These are phyloP conservation scores for Myrmophylax atrothorax DNA, from an alignment of 2,113 vertebrate genomes.

Conservation along the genomic window DNA sequence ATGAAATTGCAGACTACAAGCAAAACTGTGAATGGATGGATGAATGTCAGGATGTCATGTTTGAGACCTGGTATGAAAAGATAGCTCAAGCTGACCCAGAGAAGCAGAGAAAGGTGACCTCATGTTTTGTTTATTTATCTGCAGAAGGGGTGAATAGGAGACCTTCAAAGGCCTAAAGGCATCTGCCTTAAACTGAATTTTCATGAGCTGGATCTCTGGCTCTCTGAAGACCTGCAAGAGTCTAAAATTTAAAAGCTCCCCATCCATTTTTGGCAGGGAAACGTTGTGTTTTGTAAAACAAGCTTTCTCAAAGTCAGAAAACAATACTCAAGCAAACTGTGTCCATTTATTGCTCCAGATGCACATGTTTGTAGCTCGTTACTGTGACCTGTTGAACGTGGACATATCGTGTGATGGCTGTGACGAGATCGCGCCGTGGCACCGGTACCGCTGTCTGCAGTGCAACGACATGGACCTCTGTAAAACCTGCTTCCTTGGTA, in stretches of 20 bases:
- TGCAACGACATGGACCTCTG: slow-evolving; percentile 98
- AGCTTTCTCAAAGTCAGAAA: neutral
- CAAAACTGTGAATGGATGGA: slow-evolving; percentile 98
- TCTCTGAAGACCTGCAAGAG: neutral
- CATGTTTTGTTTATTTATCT: slow-evolving; percentile 3
- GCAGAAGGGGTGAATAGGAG: neutral
- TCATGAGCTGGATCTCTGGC: neutral
- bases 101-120: slow-evolving; percentile 90
- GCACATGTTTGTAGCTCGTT: slow-evolving; percentile 99
- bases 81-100: slow-evolving; percentile 88
- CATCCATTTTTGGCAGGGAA: neutral
- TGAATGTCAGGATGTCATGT: slow-evolving; percentile 94
- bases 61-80: slow-evolving; percentile 97
- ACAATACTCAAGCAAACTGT: neutral
- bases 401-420: slow-evolving; percentile 97
- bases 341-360: slow-evolving; percentile 77
- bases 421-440: slow-evolving; percentile 93
- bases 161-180: neutral
- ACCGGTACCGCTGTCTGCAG: slow-evolving; percentile 95
- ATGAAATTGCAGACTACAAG: slow-evolving; percentile 94
- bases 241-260: neutral
- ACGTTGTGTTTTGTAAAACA: neutral
- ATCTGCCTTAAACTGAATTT: neutral
- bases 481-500: slow-evolving; percentile 96
- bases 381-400: slow-evolving; percentile 93